Conservation (phyloP, 2,888 invertebrate genomes). For the Neelides folsomi region DNA sequence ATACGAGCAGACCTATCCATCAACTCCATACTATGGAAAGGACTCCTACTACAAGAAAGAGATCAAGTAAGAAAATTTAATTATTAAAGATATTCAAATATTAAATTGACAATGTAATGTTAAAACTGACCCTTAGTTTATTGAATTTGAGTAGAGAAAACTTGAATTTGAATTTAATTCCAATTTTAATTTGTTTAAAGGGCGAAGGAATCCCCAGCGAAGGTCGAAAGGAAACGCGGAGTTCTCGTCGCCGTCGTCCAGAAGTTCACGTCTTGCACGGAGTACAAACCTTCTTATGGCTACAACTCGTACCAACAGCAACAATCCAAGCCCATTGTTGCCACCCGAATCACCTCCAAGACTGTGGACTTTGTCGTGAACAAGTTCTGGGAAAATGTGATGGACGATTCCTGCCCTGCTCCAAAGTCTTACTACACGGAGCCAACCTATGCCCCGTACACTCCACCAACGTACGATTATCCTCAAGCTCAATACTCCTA, state of each 20-base stretch:
- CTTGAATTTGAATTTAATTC: too few species aligned
- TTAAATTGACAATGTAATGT: not conserved
- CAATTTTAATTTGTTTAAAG: conserved; percentile 13
- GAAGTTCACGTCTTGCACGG: conserved; percentile 15
- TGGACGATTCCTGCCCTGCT: conserved; percentile 24
- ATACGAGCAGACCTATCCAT: conserved; percentile 10
- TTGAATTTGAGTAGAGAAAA: too few species aligned
- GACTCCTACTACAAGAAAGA: conserved; percentile 21
- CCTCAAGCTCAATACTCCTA: not conserved
- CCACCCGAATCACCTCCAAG: conserved; percentile 21
- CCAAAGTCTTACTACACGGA: conserved; percentile 17
- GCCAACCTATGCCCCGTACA: conserved; percentile 17
- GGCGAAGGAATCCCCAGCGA: conserved; percentile 10
- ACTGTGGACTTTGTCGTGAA: conserved; percentile 21
- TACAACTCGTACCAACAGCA: conserved; percentile 13
- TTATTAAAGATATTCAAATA: too few species aligned
- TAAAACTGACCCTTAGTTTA: not conserved
- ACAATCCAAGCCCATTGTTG: conserved; percentile 24
- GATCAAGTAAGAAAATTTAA: conserved; percentile 20
- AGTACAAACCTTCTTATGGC: conserved; percentile 16
- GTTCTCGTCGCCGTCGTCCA: conserved; percentile 28
- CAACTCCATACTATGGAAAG: conserved; percentile 11
- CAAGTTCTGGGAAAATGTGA: conserved; percentile 20
- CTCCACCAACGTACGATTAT: conserved; percentile 18
- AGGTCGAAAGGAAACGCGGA: conserved; percentile 17